Percentiles rank a stretch among this genome's conserved stretches.
These are phyloP conservation scores for Neosilurus mollespiculum DNA, from an alignment of 2,797 vertebrate genomes.

Conservation along the genomic window DNA sequence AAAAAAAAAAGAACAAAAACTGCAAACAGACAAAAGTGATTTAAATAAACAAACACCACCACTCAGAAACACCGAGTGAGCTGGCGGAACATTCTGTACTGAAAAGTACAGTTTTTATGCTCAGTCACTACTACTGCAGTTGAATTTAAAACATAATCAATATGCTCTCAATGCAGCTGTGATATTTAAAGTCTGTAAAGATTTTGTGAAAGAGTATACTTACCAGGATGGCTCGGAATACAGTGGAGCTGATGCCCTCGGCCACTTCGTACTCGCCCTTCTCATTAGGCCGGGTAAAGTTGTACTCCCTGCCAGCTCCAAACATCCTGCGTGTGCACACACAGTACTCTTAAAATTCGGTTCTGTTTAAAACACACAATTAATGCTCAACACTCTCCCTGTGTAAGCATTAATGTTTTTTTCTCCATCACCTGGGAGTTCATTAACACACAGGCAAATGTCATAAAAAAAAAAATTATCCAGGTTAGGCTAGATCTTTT, in stretches of 20 bases:
- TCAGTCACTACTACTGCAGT: slow-evolving; percentile 39
- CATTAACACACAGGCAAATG: not conserved
- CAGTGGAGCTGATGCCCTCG: slow-evolving; percentile 95
- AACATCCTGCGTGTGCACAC: slow-evolving; percentile 83
- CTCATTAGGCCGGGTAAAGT: slow-evolving; percentile 96
- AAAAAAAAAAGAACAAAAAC: too few species aligned
- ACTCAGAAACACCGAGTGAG: too few species aligned
- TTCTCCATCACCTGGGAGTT: not conserved
- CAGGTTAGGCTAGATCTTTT: not conserved
- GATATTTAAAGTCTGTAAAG: slow-evolving; percentile 28
- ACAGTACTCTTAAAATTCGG: not conserved
- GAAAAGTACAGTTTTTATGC: not conserved
- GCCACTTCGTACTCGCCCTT: slow-evolving; percentile 98
- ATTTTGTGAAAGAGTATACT: slow-evolving; percentile 57
- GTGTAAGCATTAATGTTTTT: not conserved
- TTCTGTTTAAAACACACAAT: not conserved
- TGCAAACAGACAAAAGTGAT: too few species aligned
- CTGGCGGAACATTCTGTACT: too few species aligned
- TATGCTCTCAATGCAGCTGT: slow-evolving; percentile 22
- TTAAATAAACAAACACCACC: too few species aligned
- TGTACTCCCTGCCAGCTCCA: slow-evolving; percentile 94
- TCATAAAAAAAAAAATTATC: not conserved
- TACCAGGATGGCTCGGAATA: slow-evolving; percentile 97
- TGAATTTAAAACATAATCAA: slow-evolving; percentile 48
- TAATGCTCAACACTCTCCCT: not conserved